Base-by-base conservation (phyloP, 2,113 vertebrate species). In the Ginglymostoma cirratum region DNA sequence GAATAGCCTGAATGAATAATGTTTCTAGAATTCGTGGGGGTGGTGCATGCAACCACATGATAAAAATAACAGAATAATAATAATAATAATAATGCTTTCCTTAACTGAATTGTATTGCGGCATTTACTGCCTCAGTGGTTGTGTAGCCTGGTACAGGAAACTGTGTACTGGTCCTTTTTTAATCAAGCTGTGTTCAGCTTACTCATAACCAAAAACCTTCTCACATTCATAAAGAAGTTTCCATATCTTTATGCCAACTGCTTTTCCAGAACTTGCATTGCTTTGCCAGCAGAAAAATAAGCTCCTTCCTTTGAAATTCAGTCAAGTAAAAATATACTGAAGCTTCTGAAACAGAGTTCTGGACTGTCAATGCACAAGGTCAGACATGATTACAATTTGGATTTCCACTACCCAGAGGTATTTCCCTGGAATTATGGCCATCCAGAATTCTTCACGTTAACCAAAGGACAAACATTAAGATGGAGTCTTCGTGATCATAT, bases 171-270 rank as follows among this genome's bases (percentile, higher is more conserved):
- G 93, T 95, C 21, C 67, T 52, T 52, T 89, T 52, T 95, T 30
- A 76, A 95, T 14, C 67, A 17, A 70, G 89, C n/a, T 66, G 17
- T 72, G 94, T 48, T 95, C 42, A 48, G 42, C 45, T 67, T 21
- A 72, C 69, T 17, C 27, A 42, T 69, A 72, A 38, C 69, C 27
- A 95, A 95, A 30, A 48, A 72, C 14, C 24, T 52, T 21, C n/a
- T 67, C 42, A 95, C 69, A 72, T 95, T 95, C 42, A 69, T 95
- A 48, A 42, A 5, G 38, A 95, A 19, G 72, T 48, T 94, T 95
- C 67, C 94, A 95, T 52, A 52, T 70, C 42, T 95, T 72, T 95
- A 69, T 95, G 94, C 89, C 89, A 67, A 93, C 10, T 89, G 86
- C 27, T 4, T 89, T 89, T 89, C 27, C 86, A 89, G 52, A 52